These are phyloP conservation scores for Calliphora vicina DNA, from an alignment of 1,140 invertebrate genomes.

Conservation along the genomic window DNA sequence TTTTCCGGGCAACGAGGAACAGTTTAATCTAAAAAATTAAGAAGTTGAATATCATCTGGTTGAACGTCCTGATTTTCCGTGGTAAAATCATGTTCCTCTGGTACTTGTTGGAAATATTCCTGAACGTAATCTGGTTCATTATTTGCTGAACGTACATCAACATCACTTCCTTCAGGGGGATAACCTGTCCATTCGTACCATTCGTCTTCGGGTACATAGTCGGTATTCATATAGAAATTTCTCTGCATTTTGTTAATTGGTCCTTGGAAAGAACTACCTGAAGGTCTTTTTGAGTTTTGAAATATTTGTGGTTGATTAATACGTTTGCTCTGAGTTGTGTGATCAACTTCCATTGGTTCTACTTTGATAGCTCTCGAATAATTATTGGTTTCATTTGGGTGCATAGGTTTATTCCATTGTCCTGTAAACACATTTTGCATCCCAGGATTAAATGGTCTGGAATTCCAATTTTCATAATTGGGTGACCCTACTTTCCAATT, in stretches of 20 bases:
- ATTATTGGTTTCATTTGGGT: too few relatives aligned
- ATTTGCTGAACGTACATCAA: neutral
- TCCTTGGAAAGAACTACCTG: neutral
- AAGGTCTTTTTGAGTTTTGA: neutral
- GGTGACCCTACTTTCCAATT: too few relatives aligned
- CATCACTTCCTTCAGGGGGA: neutral
- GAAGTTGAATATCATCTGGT: neutral
- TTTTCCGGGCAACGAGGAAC: conserved; percentile 46
- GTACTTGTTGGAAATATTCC: neutral
- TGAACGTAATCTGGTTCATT: neutral
- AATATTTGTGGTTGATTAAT: neutral
- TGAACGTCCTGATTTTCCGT: neutral
- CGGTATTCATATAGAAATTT: neutral
- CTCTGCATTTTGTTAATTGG: neutral
- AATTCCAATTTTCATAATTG: too few relatives aligned
- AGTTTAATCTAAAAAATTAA: conserved; percentile 2
- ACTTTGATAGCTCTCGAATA: too few relatives aligned
- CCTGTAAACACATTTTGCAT: too few relatives aligned
- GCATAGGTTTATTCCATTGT: too few relatives aligned
- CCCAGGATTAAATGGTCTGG: too few relatives aligned
- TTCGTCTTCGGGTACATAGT: neutral
- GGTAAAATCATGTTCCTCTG: neutral
- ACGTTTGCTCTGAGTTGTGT: too few relatives aligned
- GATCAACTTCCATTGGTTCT: too few relatives aligned
- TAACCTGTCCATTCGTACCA: neutral